A percentile compares a stretch with the other conserved stretches of the same genome.
Evolutionary conservation across 1,140 invertebrate genomes (phyloP).

Genomic region (Dinoponera quadriceps): DNA sequence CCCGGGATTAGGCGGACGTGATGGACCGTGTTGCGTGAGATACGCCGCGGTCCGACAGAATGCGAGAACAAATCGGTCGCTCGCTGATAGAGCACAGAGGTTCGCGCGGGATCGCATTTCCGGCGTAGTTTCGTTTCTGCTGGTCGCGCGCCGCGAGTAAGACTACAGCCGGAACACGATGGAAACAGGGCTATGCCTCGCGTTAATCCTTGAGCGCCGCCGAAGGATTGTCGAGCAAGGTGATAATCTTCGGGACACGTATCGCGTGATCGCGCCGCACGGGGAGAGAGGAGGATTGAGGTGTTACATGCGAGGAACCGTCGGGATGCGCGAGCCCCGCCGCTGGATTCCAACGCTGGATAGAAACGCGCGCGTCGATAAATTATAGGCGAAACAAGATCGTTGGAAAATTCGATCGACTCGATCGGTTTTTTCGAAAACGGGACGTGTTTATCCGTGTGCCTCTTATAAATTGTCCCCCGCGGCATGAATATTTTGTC

Average conservation of each 20-base stretch:
- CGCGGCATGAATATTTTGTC: neutral
- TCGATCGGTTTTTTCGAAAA: neutral
- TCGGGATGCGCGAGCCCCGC: neutral
- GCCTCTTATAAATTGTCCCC: neutral
- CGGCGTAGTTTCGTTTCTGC: too few species aligned
- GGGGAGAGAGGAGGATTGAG: slow-evolving; percentile 1
- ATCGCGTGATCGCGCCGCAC: neutral
- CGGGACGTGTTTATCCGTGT: neutral
- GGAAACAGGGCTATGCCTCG: slow-evolving; percentile 39
- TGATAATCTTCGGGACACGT: slow-evolving; percentile 47
- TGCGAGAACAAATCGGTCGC: slow-evolving; percentile 40
- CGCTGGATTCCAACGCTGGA: too few species aligned
- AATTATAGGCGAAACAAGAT: neutral
- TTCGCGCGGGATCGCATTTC: too few species aligned
- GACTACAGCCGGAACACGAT: slow-evolving; percentile 44
- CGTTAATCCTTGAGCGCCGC: slow-evolving; percentile 38
- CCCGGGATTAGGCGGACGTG: slow-evolving; percentile 38
- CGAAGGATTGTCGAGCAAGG: slow-evolving; percentile 46
- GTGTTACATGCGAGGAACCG: neutral
- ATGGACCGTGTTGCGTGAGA: neutral
- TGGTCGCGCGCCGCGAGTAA: slow-evolving; percentile 22
- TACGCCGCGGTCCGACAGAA: slow-evolving; percentile 33
- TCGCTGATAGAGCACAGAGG: too few species aligned
- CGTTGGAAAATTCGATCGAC: neutral
- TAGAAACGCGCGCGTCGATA: neutral